phyloP scores from a whole-genome alignment of 2,888 invertebrate species.

The Eurytoma adleriae region DNA sequence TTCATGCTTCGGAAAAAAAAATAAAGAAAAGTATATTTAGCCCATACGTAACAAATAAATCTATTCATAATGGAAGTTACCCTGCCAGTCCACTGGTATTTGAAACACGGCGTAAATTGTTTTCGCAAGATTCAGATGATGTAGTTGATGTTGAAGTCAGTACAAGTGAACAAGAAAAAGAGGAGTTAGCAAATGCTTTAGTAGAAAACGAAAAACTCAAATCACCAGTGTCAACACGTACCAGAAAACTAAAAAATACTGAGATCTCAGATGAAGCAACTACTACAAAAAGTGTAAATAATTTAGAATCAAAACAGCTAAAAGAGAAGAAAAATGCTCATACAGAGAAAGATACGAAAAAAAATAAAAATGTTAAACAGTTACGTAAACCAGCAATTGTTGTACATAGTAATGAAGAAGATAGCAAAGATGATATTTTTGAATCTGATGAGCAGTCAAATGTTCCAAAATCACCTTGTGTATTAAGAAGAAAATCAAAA shows the following conservation, averaged over 20 bases:
- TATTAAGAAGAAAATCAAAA: constrained; percentile 28
- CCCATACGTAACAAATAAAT: constrained; percentile 13
- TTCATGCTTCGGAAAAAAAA: constrained; percentile 49
- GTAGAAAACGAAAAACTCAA: background rate
- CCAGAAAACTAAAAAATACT: constrained; percentile 9
- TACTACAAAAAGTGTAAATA: background rate
- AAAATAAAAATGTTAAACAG: background rate
- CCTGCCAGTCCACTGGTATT: constrained; percentile 26
- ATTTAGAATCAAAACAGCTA: background rate
- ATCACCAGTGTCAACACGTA: constrained; percentile 15
- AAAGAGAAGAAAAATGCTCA: background rate
- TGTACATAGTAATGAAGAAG: background rate
- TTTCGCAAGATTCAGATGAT: constrained; percentile 47
- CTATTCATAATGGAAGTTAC: background rate
- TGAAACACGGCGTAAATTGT: constrained; percentile 40
- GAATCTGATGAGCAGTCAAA: background rate
- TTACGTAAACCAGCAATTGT: background rate
- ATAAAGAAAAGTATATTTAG: constrained; percentile 29
- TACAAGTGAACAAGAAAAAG: constrained; percentile 1
- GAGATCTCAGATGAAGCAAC: background rate
- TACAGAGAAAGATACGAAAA: background rate
- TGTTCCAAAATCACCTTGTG: background rate
- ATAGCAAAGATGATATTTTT: background rate
- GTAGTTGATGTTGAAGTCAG: constrained; percentile 29
- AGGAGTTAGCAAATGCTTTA: too few species aligned